phyloP scores from a whole-genome alignment of 1,140 invertebrate genomes.

The Bombus turneri region DNA sequence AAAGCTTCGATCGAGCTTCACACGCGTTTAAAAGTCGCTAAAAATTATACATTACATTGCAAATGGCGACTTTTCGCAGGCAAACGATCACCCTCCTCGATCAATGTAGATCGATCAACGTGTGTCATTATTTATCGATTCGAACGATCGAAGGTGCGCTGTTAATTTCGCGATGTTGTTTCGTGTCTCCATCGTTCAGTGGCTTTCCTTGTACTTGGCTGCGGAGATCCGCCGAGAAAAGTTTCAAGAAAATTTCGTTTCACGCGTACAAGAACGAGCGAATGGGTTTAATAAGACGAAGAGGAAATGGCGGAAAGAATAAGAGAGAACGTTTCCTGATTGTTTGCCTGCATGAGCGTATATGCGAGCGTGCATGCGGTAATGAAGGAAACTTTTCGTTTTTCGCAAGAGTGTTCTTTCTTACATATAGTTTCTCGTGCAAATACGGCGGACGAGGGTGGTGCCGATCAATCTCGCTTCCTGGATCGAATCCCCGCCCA shows the following conservation, averaged over 20 bases:
- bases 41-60: too few species aligned
- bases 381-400: slow-evolving; percentile 30
- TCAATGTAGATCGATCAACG: not conserved
- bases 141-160: slow-evolving; percentile 11
- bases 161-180: slow-evolving; percentile 17
- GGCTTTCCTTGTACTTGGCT: slow-evolving; percentile 34
- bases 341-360: slow-evolving; percentile 22
- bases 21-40: not conserved
- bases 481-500: slow-evolving; percentile 42
- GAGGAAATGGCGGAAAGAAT: not conserved
- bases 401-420: slow-evolving; percentile 58
- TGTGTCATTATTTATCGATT: not conserved
- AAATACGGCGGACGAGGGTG: slow-evolving; percentile 65
- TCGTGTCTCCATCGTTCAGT: slow-evolving; percentile 43
- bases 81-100: slow-evolving; percentile 26
- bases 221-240: slow-evolving; percentile 61
- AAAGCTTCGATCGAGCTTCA: not conserved
- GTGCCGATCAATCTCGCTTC: slow-evolving; percentile 58
- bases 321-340: slow-evolving; percentile 38
- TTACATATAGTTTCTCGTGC: slow-evolving; percentile 57
- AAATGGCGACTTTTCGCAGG: not conserved
- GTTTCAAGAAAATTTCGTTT: slow-evolving; percentile 73
- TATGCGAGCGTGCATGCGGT: slow-evolving; percentile 27
- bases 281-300: not conserved
- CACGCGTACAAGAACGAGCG: slow-evolving; percentile 43